Base-by-base conservation (phyloP, 1,140 invertebrate species). In the Macrobrachium nipponense region DNA sequence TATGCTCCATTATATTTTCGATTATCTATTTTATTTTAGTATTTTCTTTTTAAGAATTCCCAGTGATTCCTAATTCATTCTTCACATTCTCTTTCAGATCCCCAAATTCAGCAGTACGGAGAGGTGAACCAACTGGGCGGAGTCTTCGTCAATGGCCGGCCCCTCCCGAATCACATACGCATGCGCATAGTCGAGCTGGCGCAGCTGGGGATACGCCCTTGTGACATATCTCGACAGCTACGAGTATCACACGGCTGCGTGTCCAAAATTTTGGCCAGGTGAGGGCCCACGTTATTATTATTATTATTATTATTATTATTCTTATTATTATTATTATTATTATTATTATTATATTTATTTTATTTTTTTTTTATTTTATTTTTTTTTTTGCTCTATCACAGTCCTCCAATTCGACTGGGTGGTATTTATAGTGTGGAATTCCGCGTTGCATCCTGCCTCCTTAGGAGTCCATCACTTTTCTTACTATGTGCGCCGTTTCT, bases 231-330 rank as follows among this genome's bases (percentile, higher is more conserved):
- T 11, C 92, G 98, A 73, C 97, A 98, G 90, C 92, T 99, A 51
- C 93, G 98, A 17, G 98, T 99, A 8, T 98, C 97, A 0, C 98
- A 99, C 90, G 98, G 98, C 88, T 94, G 93, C 87, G 96, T 98
- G 18, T 98, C 96, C 14, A 99, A 99, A 93, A 99, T 99, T 87
- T 93, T 99, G 18, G 98, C 97, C 8, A 93, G 83, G 83, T 86
- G 27, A 62, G 76, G 20, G 0, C 0, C 27, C 62, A 66, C 76
- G 87, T 64, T 58, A 80, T 51, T 51, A 51, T 51, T 12, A 51
- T 51, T 51, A 51, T 10, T 12, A 12, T 51, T 12, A 12, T 51
- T 51, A 12, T 36, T 51, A 10, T 8, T 51, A 51, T 51, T 82
- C 79, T 86, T 88, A 23, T 76, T 89, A 88, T 12, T 12, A 18